phyloP scores from a whole-genome alignment of 1,140 invertebrate genomes.

The Ceratina australensis region DNA sequence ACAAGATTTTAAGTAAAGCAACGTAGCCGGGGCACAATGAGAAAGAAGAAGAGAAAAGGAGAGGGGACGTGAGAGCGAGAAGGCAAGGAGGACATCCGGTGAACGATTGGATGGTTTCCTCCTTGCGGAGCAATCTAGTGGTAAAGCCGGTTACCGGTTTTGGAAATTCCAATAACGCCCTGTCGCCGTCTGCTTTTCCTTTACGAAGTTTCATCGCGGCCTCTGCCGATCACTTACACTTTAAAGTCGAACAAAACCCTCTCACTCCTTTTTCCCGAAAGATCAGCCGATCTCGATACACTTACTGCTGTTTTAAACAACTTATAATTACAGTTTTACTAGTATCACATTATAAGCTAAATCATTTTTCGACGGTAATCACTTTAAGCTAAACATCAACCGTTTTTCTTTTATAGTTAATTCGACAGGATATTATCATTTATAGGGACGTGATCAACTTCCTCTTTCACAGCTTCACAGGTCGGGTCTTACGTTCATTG shows the following conservation, averaged over 20 bases:
- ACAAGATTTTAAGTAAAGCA: slow-evolving; percentile 37
- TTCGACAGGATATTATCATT: slow-evolving; percentile 41
- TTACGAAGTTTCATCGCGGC: slow-evolving; percentile 42
- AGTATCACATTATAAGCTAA: neutral
- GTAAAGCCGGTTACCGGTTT: slow-evolving; percentile 78
- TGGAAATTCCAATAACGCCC: slow-evolving; percentile 71
- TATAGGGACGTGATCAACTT: slow-evolving; percentile 42
- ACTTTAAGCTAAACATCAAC: neutral
- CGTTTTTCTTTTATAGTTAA: slow-evolving; percentile 27
- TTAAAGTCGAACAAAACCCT: neutral
- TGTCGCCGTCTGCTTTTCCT: slow-evolving; percentile 55
- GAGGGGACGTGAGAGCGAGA: slow-evolving; percentile 48
- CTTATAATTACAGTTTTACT: neutral
- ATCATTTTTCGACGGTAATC: neutral
- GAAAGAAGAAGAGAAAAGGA: slow-evolving; percentile 55
- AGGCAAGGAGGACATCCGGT: slow-evolving; percentile 72
- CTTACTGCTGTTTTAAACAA: neutral
- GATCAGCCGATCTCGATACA: neutral
- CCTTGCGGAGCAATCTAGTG: slow-evolving; percentile 79
- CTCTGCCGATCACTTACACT: slow-evolving; percentile 24
- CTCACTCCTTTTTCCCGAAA: neutral
- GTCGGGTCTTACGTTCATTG: slow-evolving; percentile 44
- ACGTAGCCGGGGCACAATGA: slow-evolving; percentile 43
- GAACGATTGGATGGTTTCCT: slow-evolving; percentile 79
- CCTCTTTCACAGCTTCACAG: slow-evolving; percentile 8